Base-by-base conservation (phyloP, 2,113 vertebrate species). In the Beaufortia kweichowensis region DNA sequence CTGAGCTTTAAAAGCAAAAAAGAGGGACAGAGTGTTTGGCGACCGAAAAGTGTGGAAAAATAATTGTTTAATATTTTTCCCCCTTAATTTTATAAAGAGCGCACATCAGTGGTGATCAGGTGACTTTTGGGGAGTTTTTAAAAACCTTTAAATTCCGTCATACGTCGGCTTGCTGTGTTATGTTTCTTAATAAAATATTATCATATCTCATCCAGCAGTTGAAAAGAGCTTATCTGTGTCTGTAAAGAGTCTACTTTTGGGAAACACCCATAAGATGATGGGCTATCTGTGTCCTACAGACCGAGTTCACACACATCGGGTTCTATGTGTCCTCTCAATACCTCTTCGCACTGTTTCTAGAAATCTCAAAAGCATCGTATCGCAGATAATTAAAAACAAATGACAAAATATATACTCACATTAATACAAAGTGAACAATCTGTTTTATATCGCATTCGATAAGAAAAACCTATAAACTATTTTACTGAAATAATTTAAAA, bases 251-350 rank as follows among this genome's bases (percentile, higher is more conserved):
- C 66, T 76, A 72, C 61, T 68, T 89, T 92, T 90, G 12, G 85
- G 91, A 91, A 90, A 87, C 90, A 87, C 90, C 90, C 85, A 86
- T 79, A 75, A 88, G 84, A 86, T 83, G 85, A 79, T 74, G 82
- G 69, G 80, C 81, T 94, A 93, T 93, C 91, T 91, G 85, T 41
- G 75, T 83, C 85, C 86, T 82, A 77, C 93, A 93, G 91, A 88
- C 88, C 76, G 84, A 87, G 87, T 89, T 81, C 78, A 83, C 80
- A 82, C 80, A 72, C 81, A 46, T 77, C 86, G 68, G 65, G 23
- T 75, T 64, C 75, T 83, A 12, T 17, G 65, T 83, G 72, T 78
- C 39, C 69, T 81, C 76, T 81, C 1, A 79, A 78, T 39, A 64
- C 79, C 81, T 61, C 78, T 78, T 83, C 85, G 82, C 87, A 85